Evolutionary conservation across 2,797 vertebrate genomes (phyloP).

Genomic region (Smutsia gigantea): DNA sequence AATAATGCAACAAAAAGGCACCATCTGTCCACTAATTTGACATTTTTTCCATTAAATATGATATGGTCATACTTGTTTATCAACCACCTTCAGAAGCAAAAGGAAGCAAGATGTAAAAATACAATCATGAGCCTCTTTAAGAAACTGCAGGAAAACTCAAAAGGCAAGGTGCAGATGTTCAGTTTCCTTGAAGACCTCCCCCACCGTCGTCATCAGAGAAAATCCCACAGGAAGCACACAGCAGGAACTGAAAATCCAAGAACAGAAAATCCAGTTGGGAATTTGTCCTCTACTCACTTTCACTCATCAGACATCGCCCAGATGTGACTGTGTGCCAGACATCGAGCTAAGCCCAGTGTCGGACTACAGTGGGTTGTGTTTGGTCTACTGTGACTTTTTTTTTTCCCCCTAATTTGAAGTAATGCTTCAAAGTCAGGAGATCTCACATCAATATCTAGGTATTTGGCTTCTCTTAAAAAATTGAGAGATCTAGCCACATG

Average conservation of each 20-base stretch:
- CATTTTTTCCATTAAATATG: background rate
- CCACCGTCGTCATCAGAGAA: background rate
- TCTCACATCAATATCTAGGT: background rate
- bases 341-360: background rate
- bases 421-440: background rate
- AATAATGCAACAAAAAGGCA: background rate
- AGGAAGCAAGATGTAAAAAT: background rate
- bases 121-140: background rate
- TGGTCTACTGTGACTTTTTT: background rate
- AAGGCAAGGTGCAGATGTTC: background rate
- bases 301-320: background rate
- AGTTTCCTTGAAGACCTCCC: background rate
- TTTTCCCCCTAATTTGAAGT: background rate
- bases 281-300: background rate
- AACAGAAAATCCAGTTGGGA: background rate
- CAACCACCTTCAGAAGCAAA: constrained; percentile 29
- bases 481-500: background rate
- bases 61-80: background rate
- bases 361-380: background rate
- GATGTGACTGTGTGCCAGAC: background rate
- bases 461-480: background rate
- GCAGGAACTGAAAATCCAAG: background rate
- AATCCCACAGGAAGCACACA: background rate
- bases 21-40: background rate
- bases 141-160: background rate